Evolutionary conservation across 2,797 vertebrate genomes (phyloP), one percentile per base, ranked within the genome.

Genomic region (Rhodeus uyekii): DNA sequence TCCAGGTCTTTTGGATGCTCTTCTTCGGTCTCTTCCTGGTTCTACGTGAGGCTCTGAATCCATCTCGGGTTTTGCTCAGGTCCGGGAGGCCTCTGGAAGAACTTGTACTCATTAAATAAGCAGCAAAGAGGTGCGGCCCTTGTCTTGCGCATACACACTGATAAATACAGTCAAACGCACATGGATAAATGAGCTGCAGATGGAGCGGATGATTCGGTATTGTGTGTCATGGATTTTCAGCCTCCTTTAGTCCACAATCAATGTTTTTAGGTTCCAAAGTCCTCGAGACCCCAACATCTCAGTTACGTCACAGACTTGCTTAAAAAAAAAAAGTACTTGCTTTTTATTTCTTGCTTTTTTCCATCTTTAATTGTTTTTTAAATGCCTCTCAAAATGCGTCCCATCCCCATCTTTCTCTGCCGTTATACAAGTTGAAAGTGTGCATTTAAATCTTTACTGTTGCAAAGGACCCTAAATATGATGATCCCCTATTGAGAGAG

Each of bases 1-100:
- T 89, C 48, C 74, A 87, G 92, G 80, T 74, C 76, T 84, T 92
- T 89, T 91, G 84, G 85, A 90, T 88, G 87, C 86, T 80, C 81
- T 76, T 74, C 42, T 32, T 24, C 5, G 22, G 81, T 48, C 44
- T 71, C 48, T 46, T 38, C 44, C 38, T 84, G 24, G 29, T 55
- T 67, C 48, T 58, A 18, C 19, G n/a, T 12, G 67, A 78, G 27
- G 50, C n/a, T 69, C 8, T 39, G 50, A 38, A 64, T 78, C 76
- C 63, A 55, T 86, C 48, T 76, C 69, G 48, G 82, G 83, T 60
- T 91, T 86, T 69, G 84, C 87, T 50, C 34, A 60, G 82, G 79
- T 76, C 78, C 83, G 67, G 84, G 86, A 87, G 71, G 86, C 90
- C 90, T 87, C 81, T 46, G 74, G 58, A 60, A 79, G 76, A 86